Conservation (phyloP, 2,113 vertebrate species). For the Aptenodytes forsteri region DNA sequence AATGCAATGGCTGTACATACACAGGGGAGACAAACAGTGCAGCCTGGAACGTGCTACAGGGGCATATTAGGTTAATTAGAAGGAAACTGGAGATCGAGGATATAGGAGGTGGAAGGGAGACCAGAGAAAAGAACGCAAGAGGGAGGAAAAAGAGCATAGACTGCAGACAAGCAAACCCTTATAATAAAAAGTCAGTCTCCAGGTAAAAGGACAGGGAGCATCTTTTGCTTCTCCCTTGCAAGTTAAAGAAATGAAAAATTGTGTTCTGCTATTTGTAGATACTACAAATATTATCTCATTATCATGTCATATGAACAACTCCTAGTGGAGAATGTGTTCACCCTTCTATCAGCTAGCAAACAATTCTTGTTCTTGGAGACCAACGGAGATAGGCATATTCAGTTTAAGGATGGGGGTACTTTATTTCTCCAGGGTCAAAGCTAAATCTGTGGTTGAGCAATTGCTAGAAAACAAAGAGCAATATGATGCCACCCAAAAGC, state of each 20-base stretch:
- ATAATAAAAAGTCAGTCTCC: not conserved
- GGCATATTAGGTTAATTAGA: not conserved
- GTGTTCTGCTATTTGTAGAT: not conserved
- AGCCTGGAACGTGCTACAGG: accelerated
- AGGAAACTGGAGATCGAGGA: not conserved
- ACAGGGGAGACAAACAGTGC: not conserved
- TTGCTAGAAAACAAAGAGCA: not conserved
- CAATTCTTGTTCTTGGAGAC: not conserved
- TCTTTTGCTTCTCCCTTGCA: not conserved
- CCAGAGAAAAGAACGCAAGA: not conserved
- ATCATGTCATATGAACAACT: not conserved
- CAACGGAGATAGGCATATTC: not conserved
- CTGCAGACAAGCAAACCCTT: not conserved
- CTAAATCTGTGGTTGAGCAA: not conserved
- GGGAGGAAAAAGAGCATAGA: not conserved
- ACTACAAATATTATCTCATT: not conserved
- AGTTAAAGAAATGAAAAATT: not conserved
- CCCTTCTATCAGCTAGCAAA: not conserved
- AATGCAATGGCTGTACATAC: not conserved
- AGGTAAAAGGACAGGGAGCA: accelerated
- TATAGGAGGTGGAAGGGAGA: not conserved
- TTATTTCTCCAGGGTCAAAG: not conserved
- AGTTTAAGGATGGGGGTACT: not conserved
- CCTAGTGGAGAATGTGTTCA: not conserved
- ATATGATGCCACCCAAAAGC: not conserved